Conservation (phyloP, 1,140 invertebrate species). For the Chrysomallon squamiferum region DNA sequence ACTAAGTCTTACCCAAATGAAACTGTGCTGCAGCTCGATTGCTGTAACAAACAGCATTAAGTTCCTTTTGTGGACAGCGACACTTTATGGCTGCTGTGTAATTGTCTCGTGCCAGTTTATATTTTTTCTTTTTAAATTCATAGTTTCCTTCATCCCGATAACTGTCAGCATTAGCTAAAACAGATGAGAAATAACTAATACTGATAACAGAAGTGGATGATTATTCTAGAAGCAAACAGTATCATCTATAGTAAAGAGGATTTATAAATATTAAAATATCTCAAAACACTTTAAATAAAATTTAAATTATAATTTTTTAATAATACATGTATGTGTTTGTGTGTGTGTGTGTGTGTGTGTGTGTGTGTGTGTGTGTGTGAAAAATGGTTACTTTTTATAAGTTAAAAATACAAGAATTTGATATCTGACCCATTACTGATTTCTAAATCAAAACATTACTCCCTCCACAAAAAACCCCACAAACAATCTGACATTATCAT, state of each 20-base stretch:
- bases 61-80: conserved; percentile 75
- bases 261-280: neutral
- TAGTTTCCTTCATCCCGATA: conserved; percentile 98
- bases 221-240: too few species aligned
- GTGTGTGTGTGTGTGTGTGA: neutral
- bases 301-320: neutral
- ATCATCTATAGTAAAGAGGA: neutral
- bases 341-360: neutral
- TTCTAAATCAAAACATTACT: too few species aligned
- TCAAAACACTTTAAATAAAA: neutral
- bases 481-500: too few species aligned
- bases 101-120: conserved; percentile 82
- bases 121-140: conserved; percentile 95
- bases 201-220: neutral
- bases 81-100: conserved; percentile 82
- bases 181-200: conserved; percentile 49
- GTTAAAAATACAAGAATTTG: too few species aligned
- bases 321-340: neutral
- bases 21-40: conserved; percentile 90
- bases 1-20: conserved; percentile 84
- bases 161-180: conserved; percentile 84
- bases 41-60: conserved; percentile 86
- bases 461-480: too few species aligned
- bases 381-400: too few species aligned
- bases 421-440: too few species aligned